phyloP scores from a whole-genome alignment of 2,797 vertebrate genomes.

The Potorous gilbertii region DNA sequence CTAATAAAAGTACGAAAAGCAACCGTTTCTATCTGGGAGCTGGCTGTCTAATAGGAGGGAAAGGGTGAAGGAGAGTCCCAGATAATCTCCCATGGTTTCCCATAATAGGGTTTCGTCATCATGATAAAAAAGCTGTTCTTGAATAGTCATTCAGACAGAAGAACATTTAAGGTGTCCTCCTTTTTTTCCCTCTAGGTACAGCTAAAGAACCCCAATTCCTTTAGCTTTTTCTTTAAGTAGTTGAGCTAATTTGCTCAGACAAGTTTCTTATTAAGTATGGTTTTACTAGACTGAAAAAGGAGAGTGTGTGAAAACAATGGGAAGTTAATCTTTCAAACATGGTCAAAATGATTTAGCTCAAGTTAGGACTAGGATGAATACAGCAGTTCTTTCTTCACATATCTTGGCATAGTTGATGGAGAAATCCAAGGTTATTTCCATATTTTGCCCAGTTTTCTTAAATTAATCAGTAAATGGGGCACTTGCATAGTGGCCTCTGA shows the following conservation, averaged over 20 bases:
- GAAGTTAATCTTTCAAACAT: not conserved
- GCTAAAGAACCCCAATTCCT: not conserved
- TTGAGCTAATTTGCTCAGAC: not conserved
- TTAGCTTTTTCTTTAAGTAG: too few species aligned
- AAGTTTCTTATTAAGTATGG: not conserved
- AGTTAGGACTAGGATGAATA: too few species aligned
- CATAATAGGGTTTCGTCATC: not conserved
- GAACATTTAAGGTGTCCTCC: not conserved
- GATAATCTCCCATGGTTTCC: not conserved
- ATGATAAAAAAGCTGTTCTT: not conserved
- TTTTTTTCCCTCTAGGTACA: not conserved
- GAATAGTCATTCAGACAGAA: not conserved
- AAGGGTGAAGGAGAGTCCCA: not conserved
- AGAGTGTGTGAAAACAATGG: rapidly evolving
- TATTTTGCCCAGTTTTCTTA: not conserved
- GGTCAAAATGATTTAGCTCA: not conserved
- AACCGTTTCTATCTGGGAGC: not conserved
- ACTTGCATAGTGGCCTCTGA: not conserved
- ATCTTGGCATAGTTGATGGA: not conserved
- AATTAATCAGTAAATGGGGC: not conserved
- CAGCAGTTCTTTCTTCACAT: not conserved
- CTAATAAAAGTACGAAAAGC: not conserved
- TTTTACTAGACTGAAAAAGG: not conserved
- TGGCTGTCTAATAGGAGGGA: not conserved
- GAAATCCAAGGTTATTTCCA: not conserved